Evolutionary conservation across 64 coral and sea anemone genomes (phyloP), one percentile per base, ranked within the genome.

Genomic region (Pocillopora verrucosa): DNA sequence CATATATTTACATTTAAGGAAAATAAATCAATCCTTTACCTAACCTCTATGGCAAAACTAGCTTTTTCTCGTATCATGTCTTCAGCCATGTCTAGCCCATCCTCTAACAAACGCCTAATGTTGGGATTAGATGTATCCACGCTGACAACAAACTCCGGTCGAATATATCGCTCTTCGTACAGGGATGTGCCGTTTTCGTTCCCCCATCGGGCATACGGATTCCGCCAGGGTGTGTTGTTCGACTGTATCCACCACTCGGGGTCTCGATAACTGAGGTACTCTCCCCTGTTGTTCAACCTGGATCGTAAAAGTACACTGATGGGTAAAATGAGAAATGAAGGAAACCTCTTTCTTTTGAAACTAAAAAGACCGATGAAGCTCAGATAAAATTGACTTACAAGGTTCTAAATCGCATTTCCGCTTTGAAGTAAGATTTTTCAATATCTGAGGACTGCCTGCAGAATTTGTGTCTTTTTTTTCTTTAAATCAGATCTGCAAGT

Each of bases 231-330:
- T 7, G 90, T 87, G 34, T 85, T 90, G 11, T 89, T 59, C 17
- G 79, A 75, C 76, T 76, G 88, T 56, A 92, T 60, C 94, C 94
- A 96, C 94, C 94, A 96, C 77, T 96, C 94, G 11, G 88, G 80
- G 34, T 96, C 94, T 16, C 94, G 87, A 16, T 84, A 82, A 37
- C 94, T 89, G 59, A 96, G 60, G 77, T 93, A 96, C 36, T 96
- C 65, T 1, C 94, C 94, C 30, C 87, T 84, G 15, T 26, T 96
- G 67, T 96, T 96, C 15, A 96, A 69, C 41, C 94, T 96, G 19
- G n/a, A 19, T 17, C 59, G 58, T 0, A 36, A 41, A 73, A 34
- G 61, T 69, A 20, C 2, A 19, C 24, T 30, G 30, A 30, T 30
- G 70, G 61, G 15, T 56, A 12, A 56, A 13, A 59, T 83, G 14